Percentiles rank a stretch among this genome's conserved stretches.
phyloP scores from a whole-genome alignment of 37 sponge, comb jelly and placozoan species.

The Axinella damicornis region DNA sequence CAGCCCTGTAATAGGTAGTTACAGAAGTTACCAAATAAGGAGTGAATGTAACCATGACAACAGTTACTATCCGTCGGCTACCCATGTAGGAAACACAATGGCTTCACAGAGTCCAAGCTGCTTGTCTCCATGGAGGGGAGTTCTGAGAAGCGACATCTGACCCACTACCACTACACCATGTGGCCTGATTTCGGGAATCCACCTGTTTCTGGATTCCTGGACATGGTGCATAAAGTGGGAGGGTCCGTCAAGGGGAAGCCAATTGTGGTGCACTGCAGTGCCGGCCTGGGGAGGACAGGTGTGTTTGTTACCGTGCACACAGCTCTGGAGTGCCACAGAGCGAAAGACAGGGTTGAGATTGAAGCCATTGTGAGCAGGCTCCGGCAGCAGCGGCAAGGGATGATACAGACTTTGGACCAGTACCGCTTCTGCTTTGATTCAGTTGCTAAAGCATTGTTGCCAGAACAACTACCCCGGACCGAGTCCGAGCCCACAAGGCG shows the following conservation, averaged over 20 bases:
- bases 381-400: constrained; percentile 58
- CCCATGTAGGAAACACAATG: constrained; percentile 25
- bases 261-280: constrained; percentile 66
- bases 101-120: constrained; percentile 33
- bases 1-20: too few species aligned
- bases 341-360: constrained; percentile 36
- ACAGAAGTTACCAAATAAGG: too few species aligned
- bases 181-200: constrained; percentile 85
- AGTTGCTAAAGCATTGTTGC: constrained; percentile 50
- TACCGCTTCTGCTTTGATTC: constrained; percentile 64
- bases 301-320: constrained; percentile 50
- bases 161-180: constrained; percentile 66
- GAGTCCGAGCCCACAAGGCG: background rate
- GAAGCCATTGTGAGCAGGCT: constrained; percentile 30
- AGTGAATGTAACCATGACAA: too few species aligned
- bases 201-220: constrained; percentile 31
- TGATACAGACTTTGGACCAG: constrained; percentile 71
- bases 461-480: background rate
- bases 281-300: constrained; percentile 71
- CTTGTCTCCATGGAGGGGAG: constrained; percentile 4
- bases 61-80: too few species aligned
- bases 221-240: constrained; percentile 25
- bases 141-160: constrained; percentile 30
- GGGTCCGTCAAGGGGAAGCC: constrained; percentile 19
- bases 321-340: constrained; percentile 33